phyloP scores from a whole-genome alignment of 2,888 invertebrate genomes.

The Cryptosula pallasiana region DNA sequence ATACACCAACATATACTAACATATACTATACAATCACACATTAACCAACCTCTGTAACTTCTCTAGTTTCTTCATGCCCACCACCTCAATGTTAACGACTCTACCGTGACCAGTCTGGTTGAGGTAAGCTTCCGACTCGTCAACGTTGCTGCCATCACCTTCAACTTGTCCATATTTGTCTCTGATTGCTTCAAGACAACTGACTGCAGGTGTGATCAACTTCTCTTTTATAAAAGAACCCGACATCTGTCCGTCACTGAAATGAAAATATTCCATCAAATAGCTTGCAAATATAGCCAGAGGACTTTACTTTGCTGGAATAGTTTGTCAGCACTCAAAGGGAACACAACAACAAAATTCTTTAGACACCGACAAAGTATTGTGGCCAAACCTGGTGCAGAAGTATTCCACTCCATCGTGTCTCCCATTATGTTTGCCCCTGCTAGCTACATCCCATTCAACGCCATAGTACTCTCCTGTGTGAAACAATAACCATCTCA shows the following conservation, averaged over 20 bases:
- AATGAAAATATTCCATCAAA: no score
- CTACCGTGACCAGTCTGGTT: slow-evolving; percentile 69
- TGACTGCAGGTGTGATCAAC: slow-evolving; percentile 69
- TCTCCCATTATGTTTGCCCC: slow-evolving; percentile 89
- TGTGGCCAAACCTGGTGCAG: slow-evolving; percentile 36
- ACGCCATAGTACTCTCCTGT: slow-evolving; percentile 72
- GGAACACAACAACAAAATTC: no score
- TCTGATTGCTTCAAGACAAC: slow-evolving; percentile 69
- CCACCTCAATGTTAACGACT: slow-evolving; percentile 68
- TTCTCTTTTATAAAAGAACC: slow-evolving; percentile 83
- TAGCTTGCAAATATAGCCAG: no score
- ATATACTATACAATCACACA: no score
- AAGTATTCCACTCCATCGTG: slow-evolving; percentile 79
- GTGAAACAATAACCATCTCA: background rate
- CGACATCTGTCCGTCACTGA: slow-evolving; percentile 65
- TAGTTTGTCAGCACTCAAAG: no score
- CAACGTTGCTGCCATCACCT: slow-evolving; percentile 42
- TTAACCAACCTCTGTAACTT: slow-evolving; percentile 58
- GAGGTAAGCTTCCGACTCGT: slow-evolving; percentile 40
- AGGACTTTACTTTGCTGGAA: no score
- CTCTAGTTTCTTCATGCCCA: slow-evolving; percentile 80
- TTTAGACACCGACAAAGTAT: no score
- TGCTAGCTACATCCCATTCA: slow-evolving; percentile 85
- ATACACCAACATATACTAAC: no score
- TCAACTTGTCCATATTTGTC: slow-evolving; percentile 60